Conservation (phyloP, 1,140 invertebrate genomes). For the Brachionus rubens region DNA sequence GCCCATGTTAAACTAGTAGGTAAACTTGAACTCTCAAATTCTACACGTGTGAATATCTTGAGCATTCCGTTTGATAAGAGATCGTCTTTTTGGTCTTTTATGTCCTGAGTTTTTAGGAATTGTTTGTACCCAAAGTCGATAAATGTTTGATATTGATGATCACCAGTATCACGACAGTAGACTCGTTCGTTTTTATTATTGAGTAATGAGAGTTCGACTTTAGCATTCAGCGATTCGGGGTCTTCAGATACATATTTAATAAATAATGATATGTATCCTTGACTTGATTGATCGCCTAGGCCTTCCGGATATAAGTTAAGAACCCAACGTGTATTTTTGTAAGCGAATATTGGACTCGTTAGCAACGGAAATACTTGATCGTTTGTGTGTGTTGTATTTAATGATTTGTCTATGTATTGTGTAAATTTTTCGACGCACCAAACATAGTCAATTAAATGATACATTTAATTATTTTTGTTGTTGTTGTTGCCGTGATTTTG, state of each 20-base stretch:
- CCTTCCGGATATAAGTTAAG: slow-evolving; percentile 45
- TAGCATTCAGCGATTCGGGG: slow-evolving; percentile 32
- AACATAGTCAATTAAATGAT: slow-evolving; percentile 47
- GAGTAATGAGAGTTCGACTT: slow-evolving; percentile 23
- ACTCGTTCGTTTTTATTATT: slow-evolving; percentile 45
- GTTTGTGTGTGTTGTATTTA: no score
- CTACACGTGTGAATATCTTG: slow-evolving; percentile 34
- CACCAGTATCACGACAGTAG: slow-evolving; percentile 43
- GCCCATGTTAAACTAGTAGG: slow-evolving; percentile 40
- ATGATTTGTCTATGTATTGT: slow-evolving; percentile 27
- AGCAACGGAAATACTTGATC: slow-evolving; percentile 27
- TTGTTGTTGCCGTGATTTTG: not conserved
- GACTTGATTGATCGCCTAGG: slow-evolving; percentile 32
- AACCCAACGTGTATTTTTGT: slow-evolving; percentile 43
- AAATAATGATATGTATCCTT: slow-evolving; percentile 39
- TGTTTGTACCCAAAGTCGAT: slow-evolving; percentile 46
- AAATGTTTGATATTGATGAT: slow-evolving; percentile 45
- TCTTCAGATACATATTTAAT: slow-evolving; percentile 44
- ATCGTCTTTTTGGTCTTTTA: slow-evolving; percentile 31
- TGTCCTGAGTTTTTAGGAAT: slow-evolving; percentile 42
- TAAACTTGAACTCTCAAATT: slow-evolving; percentile 27
- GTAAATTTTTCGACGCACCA: slow-evolving; percentile 46
- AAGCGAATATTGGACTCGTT: slow-evolving; percentile 29
- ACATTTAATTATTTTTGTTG: slow-evolving; percentile 20
- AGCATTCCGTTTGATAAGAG: slow-evolving; percentile 25